phyloP scores from a whole-genome alignment of 2,797 vertebrate species.

The Centropyge bicolor region DNA sequence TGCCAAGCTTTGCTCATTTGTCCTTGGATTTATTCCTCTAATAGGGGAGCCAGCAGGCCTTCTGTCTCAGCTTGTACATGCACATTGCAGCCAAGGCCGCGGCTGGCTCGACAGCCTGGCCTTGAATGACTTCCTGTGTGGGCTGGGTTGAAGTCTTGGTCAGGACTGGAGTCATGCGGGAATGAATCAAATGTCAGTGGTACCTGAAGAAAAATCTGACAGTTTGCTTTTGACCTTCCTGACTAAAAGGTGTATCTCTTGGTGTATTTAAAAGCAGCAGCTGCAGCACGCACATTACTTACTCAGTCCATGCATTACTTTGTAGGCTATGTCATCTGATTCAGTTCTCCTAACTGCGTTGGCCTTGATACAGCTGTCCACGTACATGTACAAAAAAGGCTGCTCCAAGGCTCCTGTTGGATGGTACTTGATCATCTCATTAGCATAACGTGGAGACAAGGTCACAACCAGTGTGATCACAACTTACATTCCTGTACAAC shows the following conservation, averaged over 20 bases:
- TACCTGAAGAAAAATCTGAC: conserved; percentile 17
- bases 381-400: conserved; percentile 37
- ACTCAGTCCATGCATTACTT: background rate
- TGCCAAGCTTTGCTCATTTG: conserved; percentile 72
- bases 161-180: conserved; percentile 46
- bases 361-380: conserved; percentile 46
- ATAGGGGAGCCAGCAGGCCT: conserved; percentile 57
- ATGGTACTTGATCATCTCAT: conserved; percentile 69
- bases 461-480: conserved; percentile 66
- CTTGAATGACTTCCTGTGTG: conserved; percentile 71
- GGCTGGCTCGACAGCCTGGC: conserved; percentile 62
- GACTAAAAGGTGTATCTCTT: background rate
- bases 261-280: conserved; percentile 13
- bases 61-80: conserved; percentile 59
- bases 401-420: conserved; percentile 43
- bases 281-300: background rate
- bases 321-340: conserved; percentile 9
- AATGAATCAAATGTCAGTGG: conserved; percentile 50
- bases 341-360: conserved; percentile 16
- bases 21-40: conserved; percentile 74
- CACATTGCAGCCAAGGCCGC: conserved; percentile 61
- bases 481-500: conserved; percentile 52
- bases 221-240: conserved; percentile 45
- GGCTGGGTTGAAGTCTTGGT: conserved; percentile 70
- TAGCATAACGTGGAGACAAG: conserved; percentile 65